Conservation (phyloP, 2,888 invertebrate genomes). For the Agrotis exclamationis region DNA sequence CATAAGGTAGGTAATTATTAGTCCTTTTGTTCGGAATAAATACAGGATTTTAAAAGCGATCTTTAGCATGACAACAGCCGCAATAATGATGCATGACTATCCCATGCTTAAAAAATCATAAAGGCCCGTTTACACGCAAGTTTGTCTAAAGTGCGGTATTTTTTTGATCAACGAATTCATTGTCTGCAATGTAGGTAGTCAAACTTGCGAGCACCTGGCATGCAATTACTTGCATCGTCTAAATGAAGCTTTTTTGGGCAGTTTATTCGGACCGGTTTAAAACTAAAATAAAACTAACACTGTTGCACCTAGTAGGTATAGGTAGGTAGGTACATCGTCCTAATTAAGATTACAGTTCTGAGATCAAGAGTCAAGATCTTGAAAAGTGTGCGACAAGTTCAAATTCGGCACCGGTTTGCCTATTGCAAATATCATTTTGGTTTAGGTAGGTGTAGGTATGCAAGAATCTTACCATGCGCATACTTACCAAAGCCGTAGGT, state of each 20-base stretch:
- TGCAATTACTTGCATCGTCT: too few relatives aligned
- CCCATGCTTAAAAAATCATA: not conserved
- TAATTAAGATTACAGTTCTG: slow-evolving; percentile 5
- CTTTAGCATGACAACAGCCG: not conserved
- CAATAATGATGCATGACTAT: slow-evolving; percentile 1
- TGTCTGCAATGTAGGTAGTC: too few relatives aligned
- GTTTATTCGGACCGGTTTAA: too few relatives aligned
- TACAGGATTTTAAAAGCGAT: slow-evolving; percentile 1
- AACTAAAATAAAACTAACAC: too few relatives aligned
- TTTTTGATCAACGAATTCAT: too few relatives aligned
- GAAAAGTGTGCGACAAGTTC: not conserved
- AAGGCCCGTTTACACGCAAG: too few relatives aligned
- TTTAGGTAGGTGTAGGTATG: not conserved
- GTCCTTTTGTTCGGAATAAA: not conserved
- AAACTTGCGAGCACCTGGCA: too few relatives aligned
- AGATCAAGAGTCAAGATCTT: not conserved
- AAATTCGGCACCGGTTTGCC: not conserved
- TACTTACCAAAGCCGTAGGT: too few relatives aligned
- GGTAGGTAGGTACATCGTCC: not conserved
- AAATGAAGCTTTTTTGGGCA: not conserved
- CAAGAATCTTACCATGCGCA: too few relatives aligned
- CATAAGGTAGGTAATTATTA: slow-evolving; percentile 5
- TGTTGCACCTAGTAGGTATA: not conserved
- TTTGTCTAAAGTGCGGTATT: too few relatives aligned
- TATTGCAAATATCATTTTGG: not conserved